phyloP scores from a whole-genome alignment of 2,113 vertebrate genomes.

The Pelvicachromis taeniatus region DNA sequence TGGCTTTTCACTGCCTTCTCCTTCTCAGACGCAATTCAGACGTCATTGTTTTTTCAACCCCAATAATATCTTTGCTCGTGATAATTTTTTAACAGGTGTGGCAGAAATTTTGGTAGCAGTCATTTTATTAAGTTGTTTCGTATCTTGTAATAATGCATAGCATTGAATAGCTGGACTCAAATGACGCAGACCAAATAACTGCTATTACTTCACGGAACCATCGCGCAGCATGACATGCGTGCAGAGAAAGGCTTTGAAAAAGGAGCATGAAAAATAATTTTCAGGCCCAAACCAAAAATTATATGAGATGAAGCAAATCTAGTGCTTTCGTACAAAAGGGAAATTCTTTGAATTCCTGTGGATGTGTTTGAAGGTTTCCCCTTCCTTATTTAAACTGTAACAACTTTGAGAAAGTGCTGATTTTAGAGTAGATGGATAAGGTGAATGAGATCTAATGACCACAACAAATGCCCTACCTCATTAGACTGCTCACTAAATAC shows the following conservation, averaged over 20 bases:
- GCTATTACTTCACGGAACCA: conserved; percentile 55
- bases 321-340: conserved; percentile 73
- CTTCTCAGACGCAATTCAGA: background rate
- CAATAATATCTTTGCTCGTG: background rate
- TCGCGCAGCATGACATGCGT: conserved; percentile 51
- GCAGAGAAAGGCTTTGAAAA: conserved; percentile 66
- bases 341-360: conserved; percentile 82
- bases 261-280: conserved; percentile 75
- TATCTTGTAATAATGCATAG: conserved; percentile 51
- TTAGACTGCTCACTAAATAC: conserved; percentile 31
- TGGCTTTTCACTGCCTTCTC: background rate
- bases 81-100: conserved; percentile 1
- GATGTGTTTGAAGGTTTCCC: conserved; percentile 75
- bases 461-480: conserved; percentile 51
- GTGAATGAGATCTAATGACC: conserved; percentile 62
- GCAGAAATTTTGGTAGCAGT: conserved; percentile 9
- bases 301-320: conserved; percentile 83
- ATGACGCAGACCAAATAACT: conserved; percentile 66
- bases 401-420: conserved; percentile 72
- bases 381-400: conserved; percentile 76
- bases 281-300: conserved; percentile 83
- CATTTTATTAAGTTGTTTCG: conserved; percentile 4
- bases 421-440: conserved; percentile 73
- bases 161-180: conserved; percentile 46
- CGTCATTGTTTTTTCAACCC: background rate